Evolutionary conservation across 2,888 invertebrate species (phyloP).

Genomic region (Silvanus unidentatus): DNA sequence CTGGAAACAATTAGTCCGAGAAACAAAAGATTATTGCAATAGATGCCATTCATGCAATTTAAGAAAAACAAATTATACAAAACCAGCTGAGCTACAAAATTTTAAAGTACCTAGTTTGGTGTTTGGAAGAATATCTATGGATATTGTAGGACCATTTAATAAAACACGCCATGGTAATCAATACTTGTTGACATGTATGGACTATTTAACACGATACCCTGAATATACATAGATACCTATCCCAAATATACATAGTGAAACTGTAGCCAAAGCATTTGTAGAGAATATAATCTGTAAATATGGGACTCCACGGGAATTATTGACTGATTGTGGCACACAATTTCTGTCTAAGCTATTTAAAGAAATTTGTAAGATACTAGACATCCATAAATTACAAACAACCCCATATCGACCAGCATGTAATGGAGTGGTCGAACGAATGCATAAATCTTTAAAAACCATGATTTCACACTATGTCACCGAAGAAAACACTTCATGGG

Average conservation of each 20-base stretch:
- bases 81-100: conserved; percentile 13
- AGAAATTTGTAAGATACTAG: conserved; percentile 22
- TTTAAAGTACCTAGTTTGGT: conserved; percentile 18
- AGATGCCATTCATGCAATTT: conserved; percentile 27
- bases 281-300: conserved; percentile 24
- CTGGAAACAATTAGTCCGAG: conserved; percentile 24
- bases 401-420: conserved; percentile 28
- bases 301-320: conserved; percentile 25
- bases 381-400: conserved; percentile 25
- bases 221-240: conserved; percentile 30
- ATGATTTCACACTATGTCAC: conserved; percentile 27
- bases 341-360: conserved; percentile 27
- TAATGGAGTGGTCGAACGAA: conserved; percentile 33
- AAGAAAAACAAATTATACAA: conserved; percentile 19
- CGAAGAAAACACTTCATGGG: conserved; percentile 26
- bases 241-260: conserved; percentile 26
- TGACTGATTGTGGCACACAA: conserved; percentile 30
- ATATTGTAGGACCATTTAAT: conserved; percentile 29
- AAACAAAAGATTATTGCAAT: conserved; percentile 21
- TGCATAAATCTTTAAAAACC: conserved; percentile 28
- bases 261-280: conserved; percentile 24
- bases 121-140: conserved; percentile 24
- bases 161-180: conserved; percentile 20
- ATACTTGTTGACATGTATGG: conserved; percentile 30
- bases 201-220: conserved; percentile 26